Evolutionary conservation across 2,113 vertebrate genomes (phyloP), one percentile per base, ranked within the genome.

Genomic region (Mesocricetus auratus): DNA sequence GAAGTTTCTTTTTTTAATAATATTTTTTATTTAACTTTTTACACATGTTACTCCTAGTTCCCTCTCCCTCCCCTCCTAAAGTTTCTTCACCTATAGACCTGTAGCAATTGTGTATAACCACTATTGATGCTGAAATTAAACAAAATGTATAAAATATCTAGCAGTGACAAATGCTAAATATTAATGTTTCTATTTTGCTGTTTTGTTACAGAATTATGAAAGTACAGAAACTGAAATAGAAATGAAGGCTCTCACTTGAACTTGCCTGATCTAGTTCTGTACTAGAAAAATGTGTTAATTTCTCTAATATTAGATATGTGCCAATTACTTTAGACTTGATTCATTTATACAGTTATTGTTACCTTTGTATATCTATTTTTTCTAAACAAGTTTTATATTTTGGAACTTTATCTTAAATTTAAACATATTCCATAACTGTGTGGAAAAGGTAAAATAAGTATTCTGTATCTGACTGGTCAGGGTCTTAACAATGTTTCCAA

Each of bases 301-400:
- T 93, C 42, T 31, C 0, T 89, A 93, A 56, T 66, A 58, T 29
- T 92, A 73, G 0, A 74, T 66, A 31, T 91, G 39, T 95, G 45
- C 73, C 69, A 93, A 71, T 89, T 77, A 91, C 13, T 83, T 89
- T 73, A 53, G 73, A 17, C 82, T 89, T 69, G 58, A 4, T 29
- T 21, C 6, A 53, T 77, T 89, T 79, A 26, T 89, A 5, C 17
- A 75, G 53, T 69, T 86, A 86, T 58, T 79, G 5, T 73, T 96
- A 21, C 68, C 3, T 56, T 73, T 82, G 10, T 89, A 82, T 50
- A 10, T 1, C 19, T 92, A 2, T 88, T 58, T 94, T 92, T 93
- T 71, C 79, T 42, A 60, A 95, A 94, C 56, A 95, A 95, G 24
- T 85, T 91, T 69, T 94, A 50, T 79, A 79, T 79, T 96, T 95